These are phyloP conservation scores for Cyaniris semiargus DNA, from an alignment of 2,888 invertebrate genomes.

Conservation along the genomic window DNA sequence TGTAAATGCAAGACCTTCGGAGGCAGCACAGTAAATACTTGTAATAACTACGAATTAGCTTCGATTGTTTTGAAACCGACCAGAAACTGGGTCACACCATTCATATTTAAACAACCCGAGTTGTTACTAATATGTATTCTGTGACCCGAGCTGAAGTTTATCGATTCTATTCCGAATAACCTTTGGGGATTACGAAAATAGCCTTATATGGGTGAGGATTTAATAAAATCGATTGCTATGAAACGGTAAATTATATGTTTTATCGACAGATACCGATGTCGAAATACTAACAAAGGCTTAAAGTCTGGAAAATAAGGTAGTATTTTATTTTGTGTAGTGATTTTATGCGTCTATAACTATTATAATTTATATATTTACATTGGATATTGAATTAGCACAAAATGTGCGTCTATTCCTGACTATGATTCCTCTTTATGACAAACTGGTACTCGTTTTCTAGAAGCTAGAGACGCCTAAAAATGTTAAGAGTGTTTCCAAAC, in stretches of 20 bases:
- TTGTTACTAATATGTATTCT: no score
- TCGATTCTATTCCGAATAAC: conserved; percentile 13
- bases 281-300: background rate
- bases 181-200: conserved; percentile 19
- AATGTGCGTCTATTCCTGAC: no score
- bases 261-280: conserved; percentile 4
- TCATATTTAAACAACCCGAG: conserved; percentile 10
- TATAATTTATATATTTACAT: no score
- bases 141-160: background rate
- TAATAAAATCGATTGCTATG: conserved; percentile 21
- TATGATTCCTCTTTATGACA: no score
- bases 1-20: background rate
- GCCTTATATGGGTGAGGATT: conserved; percentile 15
- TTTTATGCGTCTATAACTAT: background rate
- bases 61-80: conserved; percentile 21
- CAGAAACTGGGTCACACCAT: conserved; percentile 4
- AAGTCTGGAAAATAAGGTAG: background rate
- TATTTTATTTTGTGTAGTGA: background rate
- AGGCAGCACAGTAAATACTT: background rate
- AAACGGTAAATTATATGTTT: conserved; percentile 18
- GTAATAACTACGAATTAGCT: conserved; percentile 11
- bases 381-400: no score
- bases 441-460: no score
- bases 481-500: no score
- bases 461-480: no score